phyloP scores from a whole-genome alignment of 2,113 vertebrate species.

The Eudyptes chrysolophus region DNA sequence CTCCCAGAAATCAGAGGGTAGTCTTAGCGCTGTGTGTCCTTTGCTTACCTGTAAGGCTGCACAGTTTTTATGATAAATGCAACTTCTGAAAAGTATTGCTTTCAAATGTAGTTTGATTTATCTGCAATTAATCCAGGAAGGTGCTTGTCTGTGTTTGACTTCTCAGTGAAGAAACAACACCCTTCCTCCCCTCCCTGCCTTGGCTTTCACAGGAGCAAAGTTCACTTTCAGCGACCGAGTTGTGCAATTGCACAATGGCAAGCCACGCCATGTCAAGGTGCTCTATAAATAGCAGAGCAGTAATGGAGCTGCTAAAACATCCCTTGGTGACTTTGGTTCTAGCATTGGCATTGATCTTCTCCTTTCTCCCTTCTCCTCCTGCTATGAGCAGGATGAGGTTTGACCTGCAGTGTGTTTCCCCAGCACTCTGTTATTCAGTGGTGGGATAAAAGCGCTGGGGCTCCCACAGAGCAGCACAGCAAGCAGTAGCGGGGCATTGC shows the following conservation, averaged over 20 bases:
- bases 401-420: neutral
- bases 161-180: neutral
- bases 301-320: neutral
- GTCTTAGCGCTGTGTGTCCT: neutral
- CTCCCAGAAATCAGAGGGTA: neutral
- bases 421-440: neutral
- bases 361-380: neutral
- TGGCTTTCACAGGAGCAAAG: neutral
- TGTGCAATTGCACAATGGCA: neutral
- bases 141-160: neutral
- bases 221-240: neutral
- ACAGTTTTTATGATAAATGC: neutral
- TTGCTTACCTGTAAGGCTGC: neutral
- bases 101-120: neutral
- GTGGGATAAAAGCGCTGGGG: rapidly evolving
- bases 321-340: neutral
- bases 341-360: neutral
- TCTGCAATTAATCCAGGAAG: neutral
- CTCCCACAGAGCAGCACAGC: neutral
- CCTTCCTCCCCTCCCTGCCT: neutral
- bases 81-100: neutral
- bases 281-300: neutral
- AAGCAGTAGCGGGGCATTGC: neutral
- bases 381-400: neutral
- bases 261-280: rapidly evolving